Conservation (phyloP, 2,888 invertebrate genomes). For the Alentia gelatinosa region DNA sequence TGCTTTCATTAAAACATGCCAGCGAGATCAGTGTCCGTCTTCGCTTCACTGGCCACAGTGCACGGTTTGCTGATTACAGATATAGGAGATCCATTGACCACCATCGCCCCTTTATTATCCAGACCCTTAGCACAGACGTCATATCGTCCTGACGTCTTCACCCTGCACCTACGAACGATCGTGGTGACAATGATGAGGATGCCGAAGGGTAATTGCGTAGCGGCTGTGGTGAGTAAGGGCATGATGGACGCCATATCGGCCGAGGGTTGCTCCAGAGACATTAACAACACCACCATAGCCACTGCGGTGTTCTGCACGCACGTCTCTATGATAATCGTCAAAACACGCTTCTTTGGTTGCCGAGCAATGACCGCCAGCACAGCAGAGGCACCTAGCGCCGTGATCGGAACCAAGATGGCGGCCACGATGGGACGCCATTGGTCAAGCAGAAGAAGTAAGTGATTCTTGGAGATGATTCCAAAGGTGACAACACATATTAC, state of each 20-base stretch:
- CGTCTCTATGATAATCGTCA: not conserved
- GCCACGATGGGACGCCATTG: not conserved
- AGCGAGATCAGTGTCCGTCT: too few species aligned
- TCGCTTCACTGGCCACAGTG: too few species aligned
- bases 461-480: not conserved
- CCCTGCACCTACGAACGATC: not conserved
- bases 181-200: not conserved
- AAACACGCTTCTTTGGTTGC: not conserved
- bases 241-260: constrained; percentile 2
- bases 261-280: not conserved
- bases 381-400: not conserved
- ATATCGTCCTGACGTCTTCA: not conserved
- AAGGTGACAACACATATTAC: not conserved
- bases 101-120: not conserved
- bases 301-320: not conserved
- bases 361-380: not conserved
- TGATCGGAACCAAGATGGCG: not conserved
- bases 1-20: too few species aligned
- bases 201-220: not conserved
- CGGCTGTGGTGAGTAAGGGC: not conserved
- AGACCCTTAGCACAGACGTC: not conserved
- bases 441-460: not conserved
- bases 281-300: not conserved
- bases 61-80: too few species aligned
- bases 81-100: too few species aligned